A percentile compares a stretch with the other conserved stretches of the same genome.
These are phyloP conservation scores for Callyntrura sp. DNA, from an alignment of 2,888 invertebrate genomes.

Conservation along the genomic window DNA sequence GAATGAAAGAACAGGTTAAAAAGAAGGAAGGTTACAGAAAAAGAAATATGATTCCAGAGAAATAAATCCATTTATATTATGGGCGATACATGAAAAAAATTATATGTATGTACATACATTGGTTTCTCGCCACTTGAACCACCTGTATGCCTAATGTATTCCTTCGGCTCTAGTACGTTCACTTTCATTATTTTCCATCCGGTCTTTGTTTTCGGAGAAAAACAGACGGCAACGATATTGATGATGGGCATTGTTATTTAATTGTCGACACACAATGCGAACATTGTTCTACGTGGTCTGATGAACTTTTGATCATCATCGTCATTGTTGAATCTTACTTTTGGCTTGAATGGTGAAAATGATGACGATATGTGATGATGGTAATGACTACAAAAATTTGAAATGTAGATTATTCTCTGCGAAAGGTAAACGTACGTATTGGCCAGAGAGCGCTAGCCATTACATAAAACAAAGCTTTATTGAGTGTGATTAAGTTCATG, in stretches of 20 bases:
- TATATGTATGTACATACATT: neutral
- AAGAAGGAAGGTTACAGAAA: neutral
- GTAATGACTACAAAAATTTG: neutral
- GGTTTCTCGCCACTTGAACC: too few relatives aligned
- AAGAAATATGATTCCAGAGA: conserved; percentile 18
- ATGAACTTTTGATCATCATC: conserved; percentile 25
- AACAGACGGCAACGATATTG: neutral
- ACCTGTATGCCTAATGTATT: too few relatives aligned
- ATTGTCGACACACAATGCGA: conserved; percentile 67
- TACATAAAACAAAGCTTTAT: neutral
- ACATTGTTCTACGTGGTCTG: conserved; percentile 66
- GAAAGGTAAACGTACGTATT: neutral
- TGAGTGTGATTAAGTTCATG: neutral
- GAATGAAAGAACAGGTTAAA: neutral
- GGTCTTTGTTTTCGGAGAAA: conserved; percentile 68
- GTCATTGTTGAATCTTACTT: conserved; percentile 14
- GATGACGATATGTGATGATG: neutral
- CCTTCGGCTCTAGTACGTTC: neutral
- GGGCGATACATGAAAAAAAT: neutral
- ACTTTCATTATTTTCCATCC: conserved; percentile 64
- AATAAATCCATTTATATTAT: neutral
- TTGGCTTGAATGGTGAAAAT: neutral
- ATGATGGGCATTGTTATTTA: conserved; percentile 68
- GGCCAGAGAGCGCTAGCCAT: neutral
- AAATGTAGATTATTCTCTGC: neutral